Conservation (phyloP, 2,113 vertebrate species). For the Hoplias malabaricus region DNA sequence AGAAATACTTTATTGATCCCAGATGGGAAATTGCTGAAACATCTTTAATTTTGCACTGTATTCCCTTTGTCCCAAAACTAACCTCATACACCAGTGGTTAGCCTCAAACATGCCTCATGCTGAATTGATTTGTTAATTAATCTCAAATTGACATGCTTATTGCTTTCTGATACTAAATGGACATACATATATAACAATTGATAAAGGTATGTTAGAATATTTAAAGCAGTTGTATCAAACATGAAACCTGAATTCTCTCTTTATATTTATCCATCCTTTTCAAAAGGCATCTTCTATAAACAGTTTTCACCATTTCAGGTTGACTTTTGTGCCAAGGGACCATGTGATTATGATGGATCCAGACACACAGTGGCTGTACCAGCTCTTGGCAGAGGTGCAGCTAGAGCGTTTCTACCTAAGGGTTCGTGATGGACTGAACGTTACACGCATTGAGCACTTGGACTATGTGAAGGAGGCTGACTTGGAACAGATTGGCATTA, state of each 20-base stretch:
- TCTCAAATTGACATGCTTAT: neutral
- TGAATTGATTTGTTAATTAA: neutral
- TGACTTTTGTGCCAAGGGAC: conserved; percentile 34
- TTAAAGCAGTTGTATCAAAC: too few species aligned
- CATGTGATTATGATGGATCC: conserved; percentile 78
- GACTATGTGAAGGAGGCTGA: conserved; percentile 82
- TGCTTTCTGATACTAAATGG: neutral
- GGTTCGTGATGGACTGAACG: conserved; percentile 83
- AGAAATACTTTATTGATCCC: too few species aligned
- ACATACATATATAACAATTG: too few species aligned
- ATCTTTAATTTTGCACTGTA: neutral
- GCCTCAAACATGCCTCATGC: neutral
- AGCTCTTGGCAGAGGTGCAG: conserved; percentile 80
- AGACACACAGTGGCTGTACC: conserved; percentile 79
- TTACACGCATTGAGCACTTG: conserved; percentile 83
- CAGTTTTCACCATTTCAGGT: conserved; percentile 3
- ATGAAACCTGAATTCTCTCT: too few species aligned
- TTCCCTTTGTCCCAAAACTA: too few species aligned
- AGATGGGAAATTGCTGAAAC: too few species aligned
- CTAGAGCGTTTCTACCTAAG: conserved; percentile 83
- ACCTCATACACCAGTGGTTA: neutral
- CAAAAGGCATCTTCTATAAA: neutral
- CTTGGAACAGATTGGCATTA: conserved; percentile 85
- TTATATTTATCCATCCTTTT: neutral
- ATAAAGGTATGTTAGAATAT: too few species aligned